Conservation (phyloP, 2,797 vertebrate genomes). For the Hipposideros larvatus region DNA sequence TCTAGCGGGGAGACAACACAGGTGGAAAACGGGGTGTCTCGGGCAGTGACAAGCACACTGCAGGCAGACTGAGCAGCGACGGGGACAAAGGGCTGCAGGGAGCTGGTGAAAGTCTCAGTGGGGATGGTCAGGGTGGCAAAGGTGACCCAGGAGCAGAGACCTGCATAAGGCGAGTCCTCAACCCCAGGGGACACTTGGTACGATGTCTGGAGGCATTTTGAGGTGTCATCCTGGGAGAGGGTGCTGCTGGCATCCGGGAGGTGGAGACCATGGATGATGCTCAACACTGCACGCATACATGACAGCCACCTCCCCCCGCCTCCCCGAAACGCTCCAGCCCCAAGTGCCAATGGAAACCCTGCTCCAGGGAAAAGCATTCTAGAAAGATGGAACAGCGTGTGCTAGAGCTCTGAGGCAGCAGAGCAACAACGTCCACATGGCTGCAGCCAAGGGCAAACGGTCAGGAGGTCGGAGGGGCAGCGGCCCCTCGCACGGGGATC, state of each 20-base stretch:
- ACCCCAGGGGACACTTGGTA: background rate
- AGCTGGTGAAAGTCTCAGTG: fast-evolving
- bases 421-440: background rate
- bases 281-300: no score
- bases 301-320: background rate
- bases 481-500: background rate
- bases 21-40: background rate
- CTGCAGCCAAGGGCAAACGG: fast-evolving
- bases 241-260: fast-evolving
- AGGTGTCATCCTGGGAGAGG: background rate
- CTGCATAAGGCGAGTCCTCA: background rate
- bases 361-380: background rate
- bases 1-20: fast-evolving
- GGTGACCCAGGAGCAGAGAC: background rate
- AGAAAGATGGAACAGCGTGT: background rate
- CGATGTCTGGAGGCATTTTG: fast-evolving
- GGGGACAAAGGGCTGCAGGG: fast-evolving
- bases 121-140: background rate
- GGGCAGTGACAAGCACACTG: fast-evolving
- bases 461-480: background rate
- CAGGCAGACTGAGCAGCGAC: background rate
- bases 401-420: background rate
- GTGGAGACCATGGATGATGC: background rate
- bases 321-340: background rate
- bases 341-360: background rate